Evolutionary conservation across 2,113 vertebrate species (phyloP), one percentile per base, ranked within the genome.

Genomic region (Leptobrachium leishanense): DNA sequence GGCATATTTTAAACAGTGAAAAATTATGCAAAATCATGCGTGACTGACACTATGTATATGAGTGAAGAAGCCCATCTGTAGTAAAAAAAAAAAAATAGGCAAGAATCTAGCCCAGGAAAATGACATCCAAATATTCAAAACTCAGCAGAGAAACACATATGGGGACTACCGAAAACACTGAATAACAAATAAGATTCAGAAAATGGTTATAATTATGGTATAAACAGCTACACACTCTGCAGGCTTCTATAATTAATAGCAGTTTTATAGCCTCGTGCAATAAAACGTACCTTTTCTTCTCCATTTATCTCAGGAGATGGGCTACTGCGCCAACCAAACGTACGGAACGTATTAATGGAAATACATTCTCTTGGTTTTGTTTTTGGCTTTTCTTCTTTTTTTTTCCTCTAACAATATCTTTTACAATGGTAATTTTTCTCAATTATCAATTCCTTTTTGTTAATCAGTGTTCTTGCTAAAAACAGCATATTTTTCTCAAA

Each of bases 1-100:
- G 13, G 67, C 43, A 57, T 63, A 70, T 77, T 68, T 46, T 70
- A 77, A 77, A 70, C 67, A 77, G 75, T 70, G 75, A 77, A 50
- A 77, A 77, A 70, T 77, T 62, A 77, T 77, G 75, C 20, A 77
- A 63, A 70, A 77, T 62, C 66, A 77, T 62, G 75, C 75, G 13
- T 59, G 75, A 63, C 75, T 77, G 75, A 44, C 75, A 44, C 67
- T 63, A 57, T 39, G 55, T 57, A 62, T 70, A 62, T 46, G 31
- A 77, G 67, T 76, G 67, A 76, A 46, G 46, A 43, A 39, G 50
- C 69, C 75, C 75, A 77, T 77, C 75, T 77, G 75, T 63, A 68
- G n/a, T 41, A 7, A 75, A 31, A 31, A 31, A 31, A 31, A 66
- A 68, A 68, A 42, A 75, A 67, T 54, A 6, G 43, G 43, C 15